A percentile compares a stretch with the other conserved stretches of the same genome.
phyloP scores from a whole-genome alignment of 2,797 vertebrate species.

The Acanthopagrus latus region DNA sequence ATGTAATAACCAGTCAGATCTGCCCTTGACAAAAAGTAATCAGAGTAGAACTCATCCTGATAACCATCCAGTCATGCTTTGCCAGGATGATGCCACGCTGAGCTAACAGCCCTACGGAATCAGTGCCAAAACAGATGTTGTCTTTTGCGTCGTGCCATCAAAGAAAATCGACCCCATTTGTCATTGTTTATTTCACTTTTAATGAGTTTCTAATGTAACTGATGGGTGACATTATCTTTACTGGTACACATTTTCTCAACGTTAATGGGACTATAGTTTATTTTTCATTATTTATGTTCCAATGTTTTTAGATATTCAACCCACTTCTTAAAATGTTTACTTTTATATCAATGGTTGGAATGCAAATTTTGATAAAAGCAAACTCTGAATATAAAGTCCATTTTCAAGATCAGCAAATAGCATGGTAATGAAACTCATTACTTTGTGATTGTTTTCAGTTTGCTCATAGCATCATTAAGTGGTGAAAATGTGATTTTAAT shows the following conservation, averaged over 20 bases:
- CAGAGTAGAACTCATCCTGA: constrained; percentile 22
- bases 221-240: constrained; percentile 1
- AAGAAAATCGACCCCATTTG: constrained; percentile 43
- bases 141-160: constrained; percentile 51
- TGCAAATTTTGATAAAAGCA: neutral
- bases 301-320: neutral
- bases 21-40: constrained; percentile 49
- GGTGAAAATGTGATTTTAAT: constrained; percentile 46
- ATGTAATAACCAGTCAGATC: neutral
- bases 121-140: constrained; percentile 57
- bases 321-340: neutral
- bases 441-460: constrained; percentile 36
- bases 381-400: constrained; percentile 4
- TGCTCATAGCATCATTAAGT: constrained; percentile 28
- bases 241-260: neutral
- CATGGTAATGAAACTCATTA: constrained; percentile 47
- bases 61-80: constrained; percentile 21
- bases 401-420: constrained; percentile 19
- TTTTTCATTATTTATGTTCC: neutral
- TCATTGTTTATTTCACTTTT: constrained; percentile 53
- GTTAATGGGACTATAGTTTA: neutral
- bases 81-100: constrained; percentile 4
- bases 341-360: neutral
- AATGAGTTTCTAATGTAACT: constrained; percentile 34
- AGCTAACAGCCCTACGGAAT: constrained; percentile 36